Evolutionary conservation across 2,888 invertebrate genomes (phyloP).

Genomic region (Pollenia angustigena): DNA sequence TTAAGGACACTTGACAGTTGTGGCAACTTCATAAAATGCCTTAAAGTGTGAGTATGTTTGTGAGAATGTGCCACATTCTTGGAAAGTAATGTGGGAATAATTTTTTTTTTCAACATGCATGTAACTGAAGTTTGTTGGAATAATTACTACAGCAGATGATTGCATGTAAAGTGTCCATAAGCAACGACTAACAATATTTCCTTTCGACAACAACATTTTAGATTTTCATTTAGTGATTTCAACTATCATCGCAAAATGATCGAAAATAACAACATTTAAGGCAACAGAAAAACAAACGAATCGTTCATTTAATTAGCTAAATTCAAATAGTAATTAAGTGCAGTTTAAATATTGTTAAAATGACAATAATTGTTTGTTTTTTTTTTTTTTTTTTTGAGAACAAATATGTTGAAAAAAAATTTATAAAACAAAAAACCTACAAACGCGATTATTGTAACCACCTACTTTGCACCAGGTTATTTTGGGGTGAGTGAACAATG

Average conservation of each 20-base stretch:
- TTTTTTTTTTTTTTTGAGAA: slow-evolving; percentile 2
- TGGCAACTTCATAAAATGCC: slow-evolving; percentile 58
- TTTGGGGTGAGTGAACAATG: slow-evolving; percentile 42
- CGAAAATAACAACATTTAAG: slow-evolving; percentile 55
- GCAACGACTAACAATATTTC: slow-evolving; percentile 36
- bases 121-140: slow-evolving; percentile 19
- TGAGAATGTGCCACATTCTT: slow-evolving; percentile 51
- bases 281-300: slow-evolving; percentile 52
- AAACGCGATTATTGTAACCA: slow-evolving; percentile 65
- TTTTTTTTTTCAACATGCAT: slow-evolving; percentile 59
- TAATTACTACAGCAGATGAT: slow-evolving; percentile 34
- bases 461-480: slow-evolving; percentile 52
- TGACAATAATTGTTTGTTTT: slow-evolving; percentile 65
- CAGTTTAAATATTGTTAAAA: slow-evolving; percentile 73
- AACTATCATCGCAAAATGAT: slow-evolving; percentile 61
- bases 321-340: slow-evolving; percentile 70
- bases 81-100: slow-evolving; percentile 71
- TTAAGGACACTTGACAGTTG: slow-evolving; percentile 71
- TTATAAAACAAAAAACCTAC: slow-evolving; percentile 44
- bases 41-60: slow-evolving; percentile 45
- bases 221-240: slow-evolving; percentile 69
- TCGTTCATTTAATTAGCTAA: slow-evolving; percentile 71
- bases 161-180: slow-evolving; percentile 71
- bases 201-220: slow-evolving; percentile 66
- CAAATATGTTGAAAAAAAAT: slow-evolving; percentile 41